These are phyloP conservation scores for Drosophila stalkeri DNA, from an alignment of 2,888 invertebrate genomes.

Conservation along the genomic window DNA sequence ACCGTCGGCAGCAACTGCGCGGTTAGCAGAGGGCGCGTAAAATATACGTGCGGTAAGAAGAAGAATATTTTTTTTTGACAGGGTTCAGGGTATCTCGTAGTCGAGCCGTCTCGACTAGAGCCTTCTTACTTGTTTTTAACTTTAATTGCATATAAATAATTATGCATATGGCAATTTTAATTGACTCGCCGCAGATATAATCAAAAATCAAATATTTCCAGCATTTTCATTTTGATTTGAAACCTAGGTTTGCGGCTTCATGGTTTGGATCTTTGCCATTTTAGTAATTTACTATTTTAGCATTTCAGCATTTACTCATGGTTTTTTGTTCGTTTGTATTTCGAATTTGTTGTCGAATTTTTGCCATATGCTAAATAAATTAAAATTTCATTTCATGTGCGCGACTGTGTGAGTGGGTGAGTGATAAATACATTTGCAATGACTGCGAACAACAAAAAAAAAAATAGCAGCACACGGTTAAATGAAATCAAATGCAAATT, in stretches of 20 bases:
- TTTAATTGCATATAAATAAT: constrained; percentile 59
- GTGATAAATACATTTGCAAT: constrained; percentile 52
- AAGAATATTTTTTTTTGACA: no score
- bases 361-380: constrained; percentile 73
- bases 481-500: constrained; percentile 37
- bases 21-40: no score
- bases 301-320: constrained; percentile 4
- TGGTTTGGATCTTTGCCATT: constrained; percentile 3
- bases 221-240: constrained; percentile 16
- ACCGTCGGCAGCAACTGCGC: no score
- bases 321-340: constrained; percentile 11
- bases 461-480: constrained; percentile 18
- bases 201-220: constrained; percentile 33
- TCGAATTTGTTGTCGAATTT: constrained; percentile 65
- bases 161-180: constrained; percentile 55
- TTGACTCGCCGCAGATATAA: constrained; percentile 55
- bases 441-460: constrained; percentile 25
- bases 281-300: not conserved
- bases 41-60: no score
- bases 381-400: constrained; percentile 60
- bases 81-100: no score
- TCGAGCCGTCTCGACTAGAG: no score
- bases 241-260: constrained; percentile 16
- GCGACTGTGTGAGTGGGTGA: constrained; percentile 15
- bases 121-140: constrained; percentile 23